Conservation (phyloP, 2,797 vertebrate genomes). For the Toxotes lorentzi region DNA sequence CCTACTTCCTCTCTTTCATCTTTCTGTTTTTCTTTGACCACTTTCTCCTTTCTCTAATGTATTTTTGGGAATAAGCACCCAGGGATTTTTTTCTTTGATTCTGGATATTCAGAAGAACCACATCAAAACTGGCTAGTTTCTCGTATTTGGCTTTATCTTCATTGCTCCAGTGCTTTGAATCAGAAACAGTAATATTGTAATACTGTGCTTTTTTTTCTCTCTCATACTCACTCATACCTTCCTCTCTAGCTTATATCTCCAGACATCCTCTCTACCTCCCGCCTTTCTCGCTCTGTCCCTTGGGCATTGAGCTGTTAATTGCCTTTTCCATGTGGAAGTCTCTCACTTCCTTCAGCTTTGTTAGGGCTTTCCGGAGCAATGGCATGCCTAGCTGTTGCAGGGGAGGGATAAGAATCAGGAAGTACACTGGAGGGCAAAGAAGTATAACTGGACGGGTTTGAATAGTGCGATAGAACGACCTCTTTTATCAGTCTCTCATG, state of each 20-base stretch:
- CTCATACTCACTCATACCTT: slow-evolving; percentile 33
- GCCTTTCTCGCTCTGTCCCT: slow-evolving; percentile 59
- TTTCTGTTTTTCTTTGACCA: slow-evolving; percentile 41
- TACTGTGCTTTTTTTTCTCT: slow-evolving; percentile 15
- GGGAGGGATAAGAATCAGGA: slow-evolving; percentile 67
- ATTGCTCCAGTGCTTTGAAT: slow-evolving; percentile 51
- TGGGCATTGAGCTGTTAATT: slow-evolving; percentile 81
- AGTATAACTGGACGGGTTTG: slow-evolving; percentile 50
- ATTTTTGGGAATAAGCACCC: slow-evolving; percentile 44
- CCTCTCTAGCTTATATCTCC: slow-evolving; percentile 53
- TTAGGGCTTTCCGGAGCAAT: slow-evolving; percentile 66
- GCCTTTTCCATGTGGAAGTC: slow-evolving; percentile 81
- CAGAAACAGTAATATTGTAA: slow-evolving; percentile 45
- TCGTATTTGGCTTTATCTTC: slow-evolving; percentile 25
- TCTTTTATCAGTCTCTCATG: slow-evolving; percentile 65
- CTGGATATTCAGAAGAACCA: slow-evolving; percentile 50
- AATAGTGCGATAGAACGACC: slow-evolving; percentile 50
- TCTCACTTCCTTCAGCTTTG: slow-evolving; percentile 76
- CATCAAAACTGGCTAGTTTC: slow-evolving; percentile 47
- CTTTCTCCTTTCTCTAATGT: slow-evolving; percentile 35
- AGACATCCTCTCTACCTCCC: slow-evolving; percentile 45
- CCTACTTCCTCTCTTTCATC: slow-evolving; percentile 62
- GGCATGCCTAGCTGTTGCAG: slow-evolving; percentile 58
- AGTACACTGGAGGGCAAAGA: slow-evolving; percentile 35
- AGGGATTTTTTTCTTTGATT: slow-evolving; percentile 41